These are phyloP conservation scores for Musca domestica DNA, from an alignment of 1,140 invertebrate genomes.

Conservation along the genomic window DNA sequence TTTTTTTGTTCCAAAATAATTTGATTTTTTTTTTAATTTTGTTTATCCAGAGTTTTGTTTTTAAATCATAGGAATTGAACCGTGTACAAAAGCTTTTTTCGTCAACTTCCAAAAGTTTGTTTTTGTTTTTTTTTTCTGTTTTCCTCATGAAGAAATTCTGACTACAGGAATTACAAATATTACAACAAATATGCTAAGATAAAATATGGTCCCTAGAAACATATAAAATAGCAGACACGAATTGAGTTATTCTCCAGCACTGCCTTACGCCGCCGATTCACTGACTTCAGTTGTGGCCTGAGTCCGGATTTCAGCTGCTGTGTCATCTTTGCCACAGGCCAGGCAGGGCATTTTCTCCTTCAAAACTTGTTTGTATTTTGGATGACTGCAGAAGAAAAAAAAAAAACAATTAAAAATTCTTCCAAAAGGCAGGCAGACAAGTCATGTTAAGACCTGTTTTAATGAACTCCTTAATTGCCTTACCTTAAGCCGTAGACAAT, in stretches of 20 bases:
- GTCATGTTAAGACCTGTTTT: neutral
- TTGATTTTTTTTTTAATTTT: too few species aligned
- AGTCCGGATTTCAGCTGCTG: slow-evolving; percentile 55
- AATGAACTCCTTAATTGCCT: neutral
- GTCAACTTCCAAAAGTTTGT: too few species aligned
- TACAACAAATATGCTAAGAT: too few species aligned
- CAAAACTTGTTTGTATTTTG: slow-evolving; percentile 66
- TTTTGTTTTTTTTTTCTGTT: too few species aligned
- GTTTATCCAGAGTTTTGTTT: too few species aligned
- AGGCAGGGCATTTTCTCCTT: slow-evolving; percentile 55
- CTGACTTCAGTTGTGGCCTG: slow-evolving; percentile 47
- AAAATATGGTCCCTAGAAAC: neutral
- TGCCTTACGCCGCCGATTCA: slow-evolving; percentile 44
- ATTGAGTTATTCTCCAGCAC: too few species aligned
- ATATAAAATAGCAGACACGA: neutral
- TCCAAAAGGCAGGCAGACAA: neutral
- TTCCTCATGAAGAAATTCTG: too few species aligned
- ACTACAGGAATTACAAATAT: too few species aligned
- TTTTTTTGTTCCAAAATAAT: too few species aligned
- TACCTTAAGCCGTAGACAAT: slow-evolving; percentile 63
- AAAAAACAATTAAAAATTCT: neutral
- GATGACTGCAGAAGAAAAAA: slow-evolving; percentile 58
- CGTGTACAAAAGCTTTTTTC: too few species aligned
- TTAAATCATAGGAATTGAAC: too few species aligned
- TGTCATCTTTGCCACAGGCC: slow-evolving; percentile 60